Conservation (phyloP, 2,797 vertebrate species). For the Pygocentrus nattereri region DNA sequence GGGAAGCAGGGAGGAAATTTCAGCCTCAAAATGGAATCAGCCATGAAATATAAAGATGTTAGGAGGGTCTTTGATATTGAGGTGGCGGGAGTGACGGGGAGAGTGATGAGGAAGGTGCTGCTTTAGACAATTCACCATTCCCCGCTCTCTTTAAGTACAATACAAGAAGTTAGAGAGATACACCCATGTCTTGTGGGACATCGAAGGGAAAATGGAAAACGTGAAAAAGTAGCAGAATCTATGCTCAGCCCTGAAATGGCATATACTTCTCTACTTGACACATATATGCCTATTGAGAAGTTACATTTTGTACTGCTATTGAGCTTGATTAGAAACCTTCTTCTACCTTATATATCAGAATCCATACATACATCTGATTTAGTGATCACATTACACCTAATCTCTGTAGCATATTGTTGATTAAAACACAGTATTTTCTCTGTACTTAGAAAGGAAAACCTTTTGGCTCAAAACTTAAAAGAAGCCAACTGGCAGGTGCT, state of each 20-base stretch:
- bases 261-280: neutral
- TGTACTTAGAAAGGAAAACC: no score
- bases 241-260: neutral
- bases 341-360: neutral
- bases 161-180: constrained; percentile 1
- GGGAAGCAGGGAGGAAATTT: constrained; percentile 4
- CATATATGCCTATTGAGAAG: neutral
- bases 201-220: constrained; percentile 17
- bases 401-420: no score
- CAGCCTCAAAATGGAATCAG: constrained; percentile 31
- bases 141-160: neutral
- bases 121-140: constrained; percentile 26
- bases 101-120: constrained; percentile 15
- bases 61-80: constrained; percentile 38
- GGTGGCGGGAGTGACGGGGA: constrained; percentile 22
- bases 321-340: neutral
- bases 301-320: no score
- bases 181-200: neutral
- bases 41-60: constrained; percentile 48
- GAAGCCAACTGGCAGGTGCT: no score
- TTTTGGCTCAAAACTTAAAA: no score
- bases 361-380: neutral
- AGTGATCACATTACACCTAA: neutral
- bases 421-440: no score
- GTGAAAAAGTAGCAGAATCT: neutral